A percentile compares a stretch with the other conserved stretches of the same genome.
phyloP scores from a whole-genome alignment of 2,888 invertebrate species.

The Augiades crinisus region DNA sequence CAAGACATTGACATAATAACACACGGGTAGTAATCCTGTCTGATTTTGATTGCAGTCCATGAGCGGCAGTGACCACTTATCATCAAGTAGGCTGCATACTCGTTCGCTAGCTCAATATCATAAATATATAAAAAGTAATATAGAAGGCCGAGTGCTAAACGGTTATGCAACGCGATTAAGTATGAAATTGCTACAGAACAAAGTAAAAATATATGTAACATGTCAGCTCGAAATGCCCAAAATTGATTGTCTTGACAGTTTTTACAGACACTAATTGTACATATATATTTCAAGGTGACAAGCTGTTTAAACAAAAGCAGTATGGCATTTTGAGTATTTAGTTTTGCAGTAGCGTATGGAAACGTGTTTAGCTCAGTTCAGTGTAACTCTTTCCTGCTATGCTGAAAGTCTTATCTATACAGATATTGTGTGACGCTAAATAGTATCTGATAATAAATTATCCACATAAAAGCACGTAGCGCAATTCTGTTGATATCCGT shows the following conservation, averaged over 20 bases:
- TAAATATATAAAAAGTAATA: too few species aligned
- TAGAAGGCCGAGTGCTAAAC: too few species aligned
- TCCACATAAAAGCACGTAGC: conserved; percentile 47
- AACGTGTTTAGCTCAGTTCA: conserved; percentile 56
- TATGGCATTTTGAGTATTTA: conserved; percentile 12
- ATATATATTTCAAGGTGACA: conserved; percentile 11
- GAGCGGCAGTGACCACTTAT: too few species aligned
- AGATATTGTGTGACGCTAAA: conserved; percentile 61
- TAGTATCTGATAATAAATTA: conserved; percentile 49
- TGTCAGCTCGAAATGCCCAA: not conserved
- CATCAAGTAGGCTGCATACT: too few species aligned
- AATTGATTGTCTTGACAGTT: conserved; percentile 10
- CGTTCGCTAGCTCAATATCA: too few species aligned
- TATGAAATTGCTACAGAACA: not conserved
- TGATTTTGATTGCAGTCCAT: too few species aligned
- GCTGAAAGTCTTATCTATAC: conserved; percentile 60
- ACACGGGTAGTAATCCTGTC: too few species aligned
- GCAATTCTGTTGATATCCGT: conserved; percentile 25
- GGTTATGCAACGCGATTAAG: too few species aligned
- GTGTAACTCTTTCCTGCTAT: conserved; percentile 46
- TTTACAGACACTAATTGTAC: conserved; percentile 1
- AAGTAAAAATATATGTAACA: not conserved
- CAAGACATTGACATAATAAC: too few species aligned
- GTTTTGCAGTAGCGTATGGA: conserved; percentile 40
- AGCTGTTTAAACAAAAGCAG: conserved; percentile 13